phyloP scores from a whole-genome alignment of 2,888 invertebrate species.

The Polydesmus complanatus region DNA sequence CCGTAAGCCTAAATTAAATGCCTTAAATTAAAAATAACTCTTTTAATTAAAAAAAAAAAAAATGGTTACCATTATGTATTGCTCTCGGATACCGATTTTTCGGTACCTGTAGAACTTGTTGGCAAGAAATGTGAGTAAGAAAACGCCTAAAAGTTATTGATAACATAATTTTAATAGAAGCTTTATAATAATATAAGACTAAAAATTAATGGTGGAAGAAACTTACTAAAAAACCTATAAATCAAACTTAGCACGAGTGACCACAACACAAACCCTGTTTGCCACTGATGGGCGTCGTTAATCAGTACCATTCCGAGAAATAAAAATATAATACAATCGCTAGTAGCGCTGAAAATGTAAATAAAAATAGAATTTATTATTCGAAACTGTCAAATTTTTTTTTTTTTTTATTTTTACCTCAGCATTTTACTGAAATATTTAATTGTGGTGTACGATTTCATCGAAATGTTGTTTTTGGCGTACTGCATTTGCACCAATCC shows the following conservation, averaged over 20 bases:
- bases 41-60: too few relatives aligned
- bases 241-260: slow-evolving; percentile 34
- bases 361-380: background rate
- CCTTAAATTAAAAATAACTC: background rate
- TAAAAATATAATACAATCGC: slow-evolving; percentile 42
- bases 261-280: slow-evolving; percentile 37
- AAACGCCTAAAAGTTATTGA: slow-evolving; percentile 32
- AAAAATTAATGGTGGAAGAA: background rate
- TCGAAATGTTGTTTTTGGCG: slow-evolving; percentile 40
- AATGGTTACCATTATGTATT: slow-evolving; percentile 39
- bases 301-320: slow-evolving; percentile 41
- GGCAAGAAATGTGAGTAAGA: slow-evolving; percentile 35
- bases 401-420: slow-evolving; percentile 27
- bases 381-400: background rate
- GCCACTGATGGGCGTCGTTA: slow-evolving; percentile 34
- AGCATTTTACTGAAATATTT: slow-evolving; percentile 41
- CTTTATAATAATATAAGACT: too few relatives aligned
- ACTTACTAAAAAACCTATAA: slow-evolving; percentile 35
- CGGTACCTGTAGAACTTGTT: slow-evolving; percentile 35
- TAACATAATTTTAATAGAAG: too few relatives aligned
- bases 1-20: slow-evolving; percentile 36
- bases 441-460: slow-evolving; percentile 39
- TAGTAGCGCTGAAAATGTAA: slow-evolving; percentile 37
- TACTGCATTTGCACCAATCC: slow-evolving; percentile 42
- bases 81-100: slow-evolving; percentile 37